Evolutionary conservation across 2,113 vertebrate species (phyloP).

Genomic region (Petroica traversi): DNA sequence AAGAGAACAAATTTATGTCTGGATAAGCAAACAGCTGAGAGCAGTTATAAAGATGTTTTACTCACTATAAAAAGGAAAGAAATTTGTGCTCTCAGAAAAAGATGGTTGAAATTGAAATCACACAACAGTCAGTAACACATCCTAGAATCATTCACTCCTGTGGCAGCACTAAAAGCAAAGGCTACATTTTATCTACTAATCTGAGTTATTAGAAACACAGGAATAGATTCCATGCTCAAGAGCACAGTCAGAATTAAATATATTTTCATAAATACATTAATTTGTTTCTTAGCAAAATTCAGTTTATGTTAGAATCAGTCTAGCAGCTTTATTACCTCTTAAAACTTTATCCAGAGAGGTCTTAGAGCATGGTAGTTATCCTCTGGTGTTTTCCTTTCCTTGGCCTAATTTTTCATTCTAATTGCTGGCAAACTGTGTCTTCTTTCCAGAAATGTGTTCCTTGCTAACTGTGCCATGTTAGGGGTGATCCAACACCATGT

Average conservation of each 20-base stretch:
- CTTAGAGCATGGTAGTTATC: not conserved
- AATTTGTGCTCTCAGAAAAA: not conserved
- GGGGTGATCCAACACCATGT: not conserved
- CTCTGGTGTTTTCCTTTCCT: constrained; percentile 25
- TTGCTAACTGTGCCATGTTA: constrained; percentile 11
- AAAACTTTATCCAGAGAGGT: constrained; percentile 15
- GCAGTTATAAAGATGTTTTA: not conserved
- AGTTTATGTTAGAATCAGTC: not conserved
- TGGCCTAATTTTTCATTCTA: constrained; percentile 32
- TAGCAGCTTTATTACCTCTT: constrained; percentile 17
- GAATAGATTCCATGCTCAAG: not conserved
- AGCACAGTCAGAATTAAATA: not conserved
- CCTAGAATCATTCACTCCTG: not conserved
- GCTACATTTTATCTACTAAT: not conserved
- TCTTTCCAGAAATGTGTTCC: constrained; percentile 23
- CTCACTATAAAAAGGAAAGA: not conserved
- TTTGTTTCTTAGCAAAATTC: not conserved
- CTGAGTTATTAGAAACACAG: not conserved
- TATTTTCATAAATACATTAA: not conserved
- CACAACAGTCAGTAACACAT: not conserved
- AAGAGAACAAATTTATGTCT: not conserved
- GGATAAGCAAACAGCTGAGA: not conserved
- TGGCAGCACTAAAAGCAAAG: not conserved
- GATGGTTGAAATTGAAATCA: not conserved
- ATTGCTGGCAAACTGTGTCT: constrained; percentile 23